Conservation (phyloP, 2,797 vertebrate genomes). For the Pseudopleuronectes americanus region DNA sequence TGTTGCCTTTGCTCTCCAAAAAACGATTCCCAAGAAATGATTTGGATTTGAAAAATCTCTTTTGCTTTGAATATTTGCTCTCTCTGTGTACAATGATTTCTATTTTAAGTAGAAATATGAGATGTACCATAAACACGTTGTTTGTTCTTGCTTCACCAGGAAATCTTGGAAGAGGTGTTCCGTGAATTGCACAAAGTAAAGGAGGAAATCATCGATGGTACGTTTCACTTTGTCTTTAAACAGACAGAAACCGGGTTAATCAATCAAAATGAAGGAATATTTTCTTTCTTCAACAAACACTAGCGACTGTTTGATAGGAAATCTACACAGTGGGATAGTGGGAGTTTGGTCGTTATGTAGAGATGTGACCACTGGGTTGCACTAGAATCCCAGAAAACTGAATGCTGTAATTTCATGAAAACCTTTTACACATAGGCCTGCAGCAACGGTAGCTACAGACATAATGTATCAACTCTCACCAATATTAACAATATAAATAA, state of each 20-base stretch:
- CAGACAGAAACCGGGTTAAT: background rate
- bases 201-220: constrained; percentile 99
- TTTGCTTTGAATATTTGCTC: background rate
- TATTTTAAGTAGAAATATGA: background rate
- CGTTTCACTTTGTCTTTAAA: constrained; percentile 51
- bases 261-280: background rate
- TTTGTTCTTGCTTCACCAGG: constrained; percentile 77
- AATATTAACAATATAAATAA: background rate
- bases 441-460: background rate
- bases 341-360: constrained; percentile 16
- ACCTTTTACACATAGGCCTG: background rate
- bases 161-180: constrained; percentile 99
- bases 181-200: constrained; percentile 99
- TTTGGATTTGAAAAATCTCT: background rate
- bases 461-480: background rate
- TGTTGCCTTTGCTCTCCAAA: background rate
- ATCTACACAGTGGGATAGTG: background rate
- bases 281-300: constrained; percentile 3
- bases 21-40: accelerated
- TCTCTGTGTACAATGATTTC: background rate
- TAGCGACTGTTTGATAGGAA: constrained; percentile 23
- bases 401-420: background rate
- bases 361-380: constrained; percentile 62
- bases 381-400: constrained; percentile 34
- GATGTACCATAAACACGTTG: background rate